These are phyloP conservation scores for Hippocampus comes DNA, from an alignment of 2,113 vertebrate species.

Conservation along the genomic window DNA sequence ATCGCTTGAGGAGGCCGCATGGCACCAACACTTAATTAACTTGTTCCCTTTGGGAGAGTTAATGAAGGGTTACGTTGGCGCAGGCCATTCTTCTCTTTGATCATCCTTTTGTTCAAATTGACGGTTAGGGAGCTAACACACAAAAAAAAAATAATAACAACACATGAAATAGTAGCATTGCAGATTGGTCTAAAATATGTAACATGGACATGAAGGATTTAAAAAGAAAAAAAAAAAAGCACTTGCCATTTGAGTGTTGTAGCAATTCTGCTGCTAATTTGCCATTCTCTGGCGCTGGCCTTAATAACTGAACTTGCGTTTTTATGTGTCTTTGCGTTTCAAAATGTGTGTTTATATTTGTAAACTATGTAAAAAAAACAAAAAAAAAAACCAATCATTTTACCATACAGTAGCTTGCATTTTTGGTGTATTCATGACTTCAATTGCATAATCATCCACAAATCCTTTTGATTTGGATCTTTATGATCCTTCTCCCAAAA, in stretches of 20 bases:
- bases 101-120: constrained; percentile 14
- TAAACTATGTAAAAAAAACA: constrained; percentile 48
- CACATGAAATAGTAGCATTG: neutral
- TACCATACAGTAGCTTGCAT: constrained; percentile 29
- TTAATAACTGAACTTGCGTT: constrained; percentile 46
- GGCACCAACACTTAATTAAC: neutral
- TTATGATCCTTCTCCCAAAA: constrained; percentile 19
- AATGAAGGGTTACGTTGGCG: neutral
- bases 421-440: constrained; percentile 17
- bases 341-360: constrained; percentile 53
- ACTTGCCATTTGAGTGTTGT: constrained; percentile 8
- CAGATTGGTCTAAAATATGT: constrained; percentile 8
- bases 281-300: constrained; percentile 36
- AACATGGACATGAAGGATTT: neutral
- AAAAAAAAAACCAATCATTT: constrained; percentile 15
- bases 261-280: constrained; percentile 2
- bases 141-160: neutral
- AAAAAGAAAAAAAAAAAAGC: constrained; percentile 6
- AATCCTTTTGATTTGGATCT: constrained; percentile 36
- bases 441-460: constrained; percentile 14
- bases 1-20: constrained; percentile 5
- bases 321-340: constrained; percentile 37
- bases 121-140: neutral
- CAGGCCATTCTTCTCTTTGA: constrained; percentile 32
- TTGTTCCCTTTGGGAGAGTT: constrained; percentile 20